These are phyloP conservation scores for Pristionchus japonicus DNA, from an alignment of 2,888 invertebrate species.

Conservation along the genomic window DNA sequence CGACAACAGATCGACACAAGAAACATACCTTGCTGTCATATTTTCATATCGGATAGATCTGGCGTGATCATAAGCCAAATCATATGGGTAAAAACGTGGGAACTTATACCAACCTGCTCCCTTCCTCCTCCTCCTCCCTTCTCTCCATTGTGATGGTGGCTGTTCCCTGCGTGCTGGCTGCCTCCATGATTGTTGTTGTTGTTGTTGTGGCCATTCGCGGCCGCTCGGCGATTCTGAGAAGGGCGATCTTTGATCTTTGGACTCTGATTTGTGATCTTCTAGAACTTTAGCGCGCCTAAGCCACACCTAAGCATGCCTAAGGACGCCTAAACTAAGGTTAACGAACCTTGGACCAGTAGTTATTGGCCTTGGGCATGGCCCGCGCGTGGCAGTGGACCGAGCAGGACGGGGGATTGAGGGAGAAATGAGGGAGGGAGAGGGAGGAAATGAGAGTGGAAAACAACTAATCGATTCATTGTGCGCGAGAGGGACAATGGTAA, in stretches of 20 bases:
- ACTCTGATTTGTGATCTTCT: too few relatives aligned
- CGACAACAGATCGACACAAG: too few relatives aligned
- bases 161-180: neutral
- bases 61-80: too few relatives aligned
- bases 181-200: neutral
- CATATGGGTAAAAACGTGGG: too few relatives aligned
- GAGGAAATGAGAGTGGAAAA: neutral
- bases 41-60: too few relatives aligned
- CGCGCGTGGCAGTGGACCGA: neutral
- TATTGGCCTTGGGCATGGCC: conserved; percentile 27
- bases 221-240: neutral
- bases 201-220: neutral
- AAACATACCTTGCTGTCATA: too few relatives aligned
- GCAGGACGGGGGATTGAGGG: conserved; percentile 12
- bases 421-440: neutral
- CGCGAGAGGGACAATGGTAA: neutral
- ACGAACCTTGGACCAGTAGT: conserved; percentile 31
- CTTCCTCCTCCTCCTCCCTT: neutral
- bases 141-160: neutral
- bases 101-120: neutral
- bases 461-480: neutral
- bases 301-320: neutral
- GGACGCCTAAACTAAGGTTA: neutral
- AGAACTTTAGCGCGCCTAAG: too few relatives aligned
- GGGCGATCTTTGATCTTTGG: neutral